Base-by-base conservation (phyloP, 2,797 vertebrate species). In the Phoxinus dragarum region DNA sequence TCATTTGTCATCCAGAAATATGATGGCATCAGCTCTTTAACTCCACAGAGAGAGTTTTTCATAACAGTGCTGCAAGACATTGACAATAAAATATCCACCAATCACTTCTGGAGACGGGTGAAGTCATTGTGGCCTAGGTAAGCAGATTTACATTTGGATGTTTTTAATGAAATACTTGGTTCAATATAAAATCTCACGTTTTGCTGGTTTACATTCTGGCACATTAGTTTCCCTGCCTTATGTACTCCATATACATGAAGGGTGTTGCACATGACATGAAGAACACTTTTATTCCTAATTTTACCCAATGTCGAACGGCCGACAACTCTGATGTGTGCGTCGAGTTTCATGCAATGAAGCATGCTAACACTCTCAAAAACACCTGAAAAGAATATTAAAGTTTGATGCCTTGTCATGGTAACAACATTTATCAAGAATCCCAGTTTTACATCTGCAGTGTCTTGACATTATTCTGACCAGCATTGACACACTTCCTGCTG, bases 1-100 rank as follows among this genome's bases (percentile, higher is more conserved):
- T 93, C 93, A 94, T 96, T 95, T 91, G 93, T 95, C 94, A 95
- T 94, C 93, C 88, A 89, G 88, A 89, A 94, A 94, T 93, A 90
- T 93, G 91, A 90, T 93, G 92, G 92, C 89, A 92, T 96, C 95
- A 95, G 94, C 94, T 92, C 90, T 91, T 87, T 91, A 88, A 72
- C 56, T 71, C 90, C 89, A 73, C 85, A 52, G 84, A 66, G 74
- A 90, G 88, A 90, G 91, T 87, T 87, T 88, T 81, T 90, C 66
- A 73, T 74, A 80, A 72, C 47, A 52, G 27, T 49, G 42, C 84
- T 79, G 83, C 66, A 72, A 61, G 71, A 80, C 75, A 79, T 72
- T 66, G 68, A 64, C 77, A 72, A 73, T 56, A 84, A 77, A 84
- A 67, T 59, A 34, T 69, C n/a, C 47, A 69, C 47, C 75, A 36